phyloP scores from a whole-genome alignment of 2,888 invertebrate species.

The Trissoscelio sp. region DNA sequence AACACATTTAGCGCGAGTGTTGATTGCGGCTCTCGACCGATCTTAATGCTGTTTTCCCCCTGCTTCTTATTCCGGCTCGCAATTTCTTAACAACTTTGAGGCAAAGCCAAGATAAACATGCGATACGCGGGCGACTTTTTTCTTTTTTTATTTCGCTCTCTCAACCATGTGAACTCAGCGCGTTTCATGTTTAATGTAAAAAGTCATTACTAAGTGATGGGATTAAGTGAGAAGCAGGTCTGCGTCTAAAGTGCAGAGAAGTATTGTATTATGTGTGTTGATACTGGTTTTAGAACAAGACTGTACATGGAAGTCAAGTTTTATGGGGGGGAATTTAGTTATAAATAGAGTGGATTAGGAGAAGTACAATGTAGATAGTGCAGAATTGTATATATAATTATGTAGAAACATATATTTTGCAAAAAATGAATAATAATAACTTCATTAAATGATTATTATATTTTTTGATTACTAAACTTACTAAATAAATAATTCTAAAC shows the following conservation, averaged over 20 bases:
- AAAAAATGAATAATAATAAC: no score
- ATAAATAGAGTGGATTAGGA: no score
- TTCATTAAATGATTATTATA: no score
- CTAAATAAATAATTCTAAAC: no score
- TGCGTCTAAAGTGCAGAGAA: background rate
- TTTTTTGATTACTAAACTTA: no score
- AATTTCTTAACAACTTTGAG: constrained; percentile 42
- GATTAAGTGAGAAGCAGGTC: constrained; percentile 4
- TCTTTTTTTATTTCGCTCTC: no score
- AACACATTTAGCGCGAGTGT: constrained; percentile 49
- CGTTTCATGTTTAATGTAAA: constrained; percentile 24
- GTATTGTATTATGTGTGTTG: background rate
- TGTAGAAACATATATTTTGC: no score
- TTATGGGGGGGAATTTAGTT: no score
- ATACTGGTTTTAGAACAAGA: no score
- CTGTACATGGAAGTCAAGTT: no score
- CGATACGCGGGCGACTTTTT: constrained; percentile 28
- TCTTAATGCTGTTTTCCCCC: constrained; percentile 4
- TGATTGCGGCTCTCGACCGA: constrained; percentile 34
- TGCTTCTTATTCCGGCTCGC: constrained; percentile 27
- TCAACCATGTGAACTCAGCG: constrained; percentile 8
- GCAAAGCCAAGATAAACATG: constrained; percentile 35
- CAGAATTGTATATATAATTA: no score
- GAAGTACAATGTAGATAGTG: no score
- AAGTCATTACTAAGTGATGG: constrained; percentile 1